Percentiles rank a stretch among this genome's conserved stretches.
phyloP scores from a whole-genome alignment of 1,140 invertebrate genomes.

The Solen grandis region DNA sequence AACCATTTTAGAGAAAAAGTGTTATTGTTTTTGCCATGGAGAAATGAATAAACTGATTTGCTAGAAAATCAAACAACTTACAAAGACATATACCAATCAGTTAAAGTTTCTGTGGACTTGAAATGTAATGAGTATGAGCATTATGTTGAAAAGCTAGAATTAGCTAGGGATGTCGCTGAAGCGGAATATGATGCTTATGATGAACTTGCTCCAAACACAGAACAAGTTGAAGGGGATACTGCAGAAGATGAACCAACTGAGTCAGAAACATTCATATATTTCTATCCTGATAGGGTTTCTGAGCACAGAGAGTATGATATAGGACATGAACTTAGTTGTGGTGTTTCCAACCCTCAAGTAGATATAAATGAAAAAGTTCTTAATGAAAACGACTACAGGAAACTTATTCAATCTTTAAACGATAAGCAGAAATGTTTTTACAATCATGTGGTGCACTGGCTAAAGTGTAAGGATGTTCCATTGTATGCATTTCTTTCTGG shows the following conservation, averaged over 20 bases:
- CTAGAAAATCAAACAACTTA: neutral
- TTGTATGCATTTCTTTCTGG: conserved; percentile 42
- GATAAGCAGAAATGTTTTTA: neutral
- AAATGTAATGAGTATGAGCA: neutral
- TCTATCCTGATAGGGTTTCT: too few relatives aligned
- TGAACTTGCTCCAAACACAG: neutral
- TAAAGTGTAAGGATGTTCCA: conserved; percentile 11
- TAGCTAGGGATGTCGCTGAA: too few relatives aligned
- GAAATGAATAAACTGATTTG: conserved; percentile 32
- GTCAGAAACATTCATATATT: too few relatives aligned
- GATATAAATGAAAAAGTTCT: too few relatives aligned
- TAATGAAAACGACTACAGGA: neutral
- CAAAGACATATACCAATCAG: neutral
- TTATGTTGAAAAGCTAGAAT: too few relatives aligned
- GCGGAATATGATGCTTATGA: too few relatives aligned
- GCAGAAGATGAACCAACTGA: too few relatives aligned
- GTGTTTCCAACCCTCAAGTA: too few relatives aligned
- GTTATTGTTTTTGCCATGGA: conserved; percentile 51
- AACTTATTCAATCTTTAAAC: neutral
- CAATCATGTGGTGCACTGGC: neutral
- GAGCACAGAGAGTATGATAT: too few relatives aligned
- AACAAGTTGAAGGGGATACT: too few relatives aligned
- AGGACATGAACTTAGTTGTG: too few relatives aligned
- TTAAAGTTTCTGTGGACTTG: conserved; percentile 21
- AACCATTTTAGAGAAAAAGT: too few relatives aligned